These are phyloP conservation scores for Leptopilina boulardi DNA, from an alignment of 1,140 invertebrate species.

Conservation along the genomic window DNA sequence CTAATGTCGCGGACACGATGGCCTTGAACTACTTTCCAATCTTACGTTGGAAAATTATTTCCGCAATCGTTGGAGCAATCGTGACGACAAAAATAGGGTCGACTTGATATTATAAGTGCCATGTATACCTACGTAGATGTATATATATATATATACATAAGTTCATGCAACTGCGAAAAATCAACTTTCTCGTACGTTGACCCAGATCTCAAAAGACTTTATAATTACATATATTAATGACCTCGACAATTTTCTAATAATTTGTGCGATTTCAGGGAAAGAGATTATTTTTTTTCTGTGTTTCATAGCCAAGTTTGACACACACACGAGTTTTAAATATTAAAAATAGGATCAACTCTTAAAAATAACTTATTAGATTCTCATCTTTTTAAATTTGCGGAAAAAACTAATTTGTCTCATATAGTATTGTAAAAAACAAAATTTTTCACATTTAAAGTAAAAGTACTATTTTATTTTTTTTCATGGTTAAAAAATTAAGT, in stretches of 20 bases:
- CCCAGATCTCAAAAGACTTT: background rate
- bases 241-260: background rate
- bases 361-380: too few species aligned
- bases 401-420: too few species aligned
- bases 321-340: background rate
- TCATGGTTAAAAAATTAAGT: too few species aligned
- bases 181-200: background rate
- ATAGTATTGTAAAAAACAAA: too few species aligned
- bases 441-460: too few species aligned
- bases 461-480: too few species aligned
- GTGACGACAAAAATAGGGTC: conserved; percentile 42
- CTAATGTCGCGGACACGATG: conserved; percentile 45
- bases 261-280: background rate
- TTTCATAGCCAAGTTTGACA: background rate
- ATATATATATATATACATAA: background rate
- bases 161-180: background rate
- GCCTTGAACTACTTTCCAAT: conserved; percentile 61
- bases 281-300: background rate
- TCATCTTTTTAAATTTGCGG: too few species aligned
- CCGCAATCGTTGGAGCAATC: conserved; percentile 51
- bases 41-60: conserved; percentile 55
- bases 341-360: too few species aligned
- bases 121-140: background rate
- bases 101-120: conserved; percentile 32
- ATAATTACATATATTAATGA: conserved; percentile 1